phyloP scores from a whole-genome alignment of 2,797 vertebrate species.

The Miichthys miiuy region DNA sequence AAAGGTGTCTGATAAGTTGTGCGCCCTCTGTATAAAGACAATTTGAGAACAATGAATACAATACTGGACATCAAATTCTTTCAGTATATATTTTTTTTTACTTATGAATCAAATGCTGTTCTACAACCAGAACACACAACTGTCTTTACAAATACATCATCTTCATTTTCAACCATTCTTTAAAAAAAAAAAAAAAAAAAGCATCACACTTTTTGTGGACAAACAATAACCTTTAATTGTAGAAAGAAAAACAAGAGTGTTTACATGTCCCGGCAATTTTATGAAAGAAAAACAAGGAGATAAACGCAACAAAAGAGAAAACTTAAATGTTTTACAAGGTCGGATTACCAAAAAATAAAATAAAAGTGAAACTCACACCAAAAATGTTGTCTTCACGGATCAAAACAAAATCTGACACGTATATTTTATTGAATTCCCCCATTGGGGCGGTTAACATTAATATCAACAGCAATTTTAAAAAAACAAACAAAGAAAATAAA shows the following conservation, averaged over 20 bases:
- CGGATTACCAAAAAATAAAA: slow-evolving; percentile 71
- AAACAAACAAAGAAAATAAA: slow-evolving; percentile 71
- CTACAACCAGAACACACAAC: neutral
- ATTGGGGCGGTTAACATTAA: slow-evolving; percentile 70
- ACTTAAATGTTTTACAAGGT: slow-evolving; percentile 62
- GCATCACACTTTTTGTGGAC: slow-evolving; percentile 70
- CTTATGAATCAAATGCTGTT: neutral
- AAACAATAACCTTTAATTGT: slow-evolving; percentile 83
- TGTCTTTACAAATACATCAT: neutral
- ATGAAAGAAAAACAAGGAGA: slow-evolving; percentile 47
- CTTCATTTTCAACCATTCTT: neutral
- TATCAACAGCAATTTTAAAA: slow-evolving; percentile 81
- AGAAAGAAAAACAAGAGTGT: slow-evolving; percentile 72
- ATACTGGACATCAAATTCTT: neutral
- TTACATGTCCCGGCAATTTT: slow-evolving; percentile 73
- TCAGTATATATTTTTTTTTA: neutral
- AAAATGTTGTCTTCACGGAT: slow-evolving; percentile 79
- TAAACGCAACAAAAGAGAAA: slow-evolving; percentile 52
- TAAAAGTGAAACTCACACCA: slow-evolving; percentile 68
- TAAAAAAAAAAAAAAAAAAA: neutral
- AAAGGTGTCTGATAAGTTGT: neutral
- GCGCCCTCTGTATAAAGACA: neutral
- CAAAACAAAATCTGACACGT: slow-evolving; percentile 73
- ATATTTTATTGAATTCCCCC: slow-evolving; percentile 62
- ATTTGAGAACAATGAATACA: neutral